phyloP scores from a whole-genome alignment of 2,888 invertebrate species.

The Agrotis segetum region DNA sequence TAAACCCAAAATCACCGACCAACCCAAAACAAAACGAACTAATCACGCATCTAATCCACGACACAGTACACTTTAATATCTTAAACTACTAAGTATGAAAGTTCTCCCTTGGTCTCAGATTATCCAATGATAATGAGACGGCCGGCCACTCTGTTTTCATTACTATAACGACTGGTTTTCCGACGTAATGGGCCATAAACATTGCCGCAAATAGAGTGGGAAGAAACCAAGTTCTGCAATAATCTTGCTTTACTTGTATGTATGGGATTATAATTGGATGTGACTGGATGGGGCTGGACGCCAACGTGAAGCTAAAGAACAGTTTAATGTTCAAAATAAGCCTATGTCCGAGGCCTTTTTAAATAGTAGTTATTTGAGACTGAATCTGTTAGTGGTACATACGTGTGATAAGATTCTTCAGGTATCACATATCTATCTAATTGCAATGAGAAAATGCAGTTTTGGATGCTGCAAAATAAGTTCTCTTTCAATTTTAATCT shows the following conservation, averaged over 20 bases:
- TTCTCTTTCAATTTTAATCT: too few species aligned
- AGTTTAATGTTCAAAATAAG: neutral
- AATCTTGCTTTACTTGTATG: constrained; percentile 71
- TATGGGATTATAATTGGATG: constrained; percentile 56
- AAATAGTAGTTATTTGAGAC: neutral
- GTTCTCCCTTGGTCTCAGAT: constrained; percentile 74
- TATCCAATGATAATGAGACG: constrained; percentile 87
- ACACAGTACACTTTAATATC: constrained; percentile 63
- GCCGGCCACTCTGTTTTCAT: constrained; percentile 87
- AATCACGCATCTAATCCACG: constrained; percentile 62
- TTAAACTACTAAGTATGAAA: constrained; percentile 68
- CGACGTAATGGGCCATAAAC: constrained; percentile 87
- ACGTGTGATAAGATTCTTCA: too few species aligned
- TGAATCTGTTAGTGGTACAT: neutral
- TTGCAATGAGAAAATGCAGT: too few species aligned
- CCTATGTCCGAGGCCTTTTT: neutral
- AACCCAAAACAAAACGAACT: constrained; percentile 53
- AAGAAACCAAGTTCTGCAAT: constrained; percentile 81
- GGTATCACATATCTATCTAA: too few species aligned
- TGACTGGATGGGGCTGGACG: constrained; percentile 63
- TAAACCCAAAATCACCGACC: constrained; percentile 21
- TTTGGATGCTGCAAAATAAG: too few species aligned
- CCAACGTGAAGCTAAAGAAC: neutral
- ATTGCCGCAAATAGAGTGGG: constrained; percentile 83
- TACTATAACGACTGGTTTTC: constrained; percentile 85